Conservation (phyloP, 2,888 invertebrate genomes). For the Sipha maydis region DNA sequence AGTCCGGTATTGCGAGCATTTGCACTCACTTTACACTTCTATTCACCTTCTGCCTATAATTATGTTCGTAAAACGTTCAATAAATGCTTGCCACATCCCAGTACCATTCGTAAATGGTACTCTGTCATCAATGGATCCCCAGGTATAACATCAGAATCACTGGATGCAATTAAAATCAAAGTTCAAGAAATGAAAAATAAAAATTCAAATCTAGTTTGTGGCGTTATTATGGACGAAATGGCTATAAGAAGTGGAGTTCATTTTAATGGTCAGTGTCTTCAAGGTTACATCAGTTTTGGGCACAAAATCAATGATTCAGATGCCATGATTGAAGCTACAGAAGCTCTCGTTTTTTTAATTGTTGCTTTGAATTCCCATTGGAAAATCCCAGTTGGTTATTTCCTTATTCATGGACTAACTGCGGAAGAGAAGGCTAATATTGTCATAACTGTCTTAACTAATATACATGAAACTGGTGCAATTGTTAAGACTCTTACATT, state of each 20-base stretch:
- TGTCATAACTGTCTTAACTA: neutral
- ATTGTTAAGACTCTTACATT: neutral
- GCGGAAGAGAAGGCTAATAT: neutral
- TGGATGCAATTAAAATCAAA: neutral
- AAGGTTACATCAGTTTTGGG: neutral
- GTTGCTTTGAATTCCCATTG: conserved; percentile 53
- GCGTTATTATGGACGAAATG: conserved; percentile 5
- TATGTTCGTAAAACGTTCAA: conserved; percentile 24
- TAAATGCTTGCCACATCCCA: conserved; percentile 22
- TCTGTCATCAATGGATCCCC: neutral
- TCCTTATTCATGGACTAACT: too few relatives aligned
- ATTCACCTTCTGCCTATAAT: neutral
- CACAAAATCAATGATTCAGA: neutral
- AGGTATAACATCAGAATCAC: neutral
- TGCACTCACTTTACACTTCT: conserved; percentile 14
- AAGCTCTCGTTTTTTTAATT: conserved; percentile 53
- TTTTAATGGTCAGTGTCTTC: neutral
- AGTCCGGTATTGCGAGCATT: neutral
- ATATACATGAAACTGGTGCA: neutral
- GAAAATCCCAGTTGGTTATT: too few relatives aligned
- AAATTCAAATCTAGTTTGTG: conserved; percentile 8
- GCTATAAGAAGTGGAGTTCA: neutral
- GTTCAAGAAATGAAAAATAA: conserved; percentile 1
- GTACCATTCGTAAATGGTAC: conserved; percentile 3
- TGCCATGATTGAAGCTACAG: conserved; percentile 23